Evolutionary conservation across 2,888 invertebrate species (phyloP), one percentile per base, ranked within the genome.

Genomic region (Agrochola lychnidis): DNA sequence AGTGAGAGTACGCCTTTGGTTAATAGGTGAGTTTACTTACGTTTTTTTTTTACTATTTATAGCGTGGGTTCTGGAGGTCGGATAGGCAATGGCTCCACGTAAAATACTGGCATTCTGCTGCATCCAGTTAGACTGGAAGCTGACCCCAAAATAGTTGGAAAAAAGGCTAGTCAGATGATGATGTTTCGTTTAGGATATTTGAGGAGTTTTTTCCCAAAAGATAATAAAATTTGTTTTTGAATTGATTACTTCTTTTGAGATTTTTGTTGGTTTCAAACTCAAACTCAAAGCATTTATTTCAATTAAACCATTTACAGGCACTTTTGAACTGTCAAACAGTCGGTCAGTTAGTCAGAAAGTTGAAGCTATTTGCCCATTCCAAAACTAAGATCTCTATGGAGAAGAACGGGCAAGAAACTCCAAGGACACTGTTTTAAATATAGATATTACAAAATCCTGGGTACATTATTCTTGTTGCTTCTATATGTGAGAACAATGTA

Each of bases 1-100:
- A 85, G 89, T 48, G 92, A 93, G 63, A 94, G 92, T 63, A 93
- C 94, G 10, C 92, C 94, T 0, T 51, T 92, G 67, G 53, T 82
- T 40, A 93, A 88, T 82, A 94, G 94, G 95, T 95, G 64, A 89
- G 89, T 48, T 40, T 59, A 42, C 3, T 36, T 57, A 1, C 12
- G 16, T 59, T 36, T 30, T 22, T 57, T 63, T 22, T 64, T 22
- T n/a, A n/a, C 16, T 22, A 48, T n/a, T 57, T 64, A 16, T 42
- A n/a, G n/a, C n/a, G 25, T 66, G 42, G 9, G 10, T 42, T 42
- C 0, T 42, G 10, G 42, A 42, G 45, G 45, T 14, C 48, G 0
- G 48, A 48, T 48, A 64, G 10, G 25, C 10, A 64, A 5, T 10
- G 1, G n/a, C n/a, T 40, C 7, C 6, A 22, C 22, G 22, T 7